A percentile compares a stretch with the other conserved stretches of the same genome.
Conservation (phyloP, 92 coral and sea anemone species). For the Nematostella vectensis region DNA sequence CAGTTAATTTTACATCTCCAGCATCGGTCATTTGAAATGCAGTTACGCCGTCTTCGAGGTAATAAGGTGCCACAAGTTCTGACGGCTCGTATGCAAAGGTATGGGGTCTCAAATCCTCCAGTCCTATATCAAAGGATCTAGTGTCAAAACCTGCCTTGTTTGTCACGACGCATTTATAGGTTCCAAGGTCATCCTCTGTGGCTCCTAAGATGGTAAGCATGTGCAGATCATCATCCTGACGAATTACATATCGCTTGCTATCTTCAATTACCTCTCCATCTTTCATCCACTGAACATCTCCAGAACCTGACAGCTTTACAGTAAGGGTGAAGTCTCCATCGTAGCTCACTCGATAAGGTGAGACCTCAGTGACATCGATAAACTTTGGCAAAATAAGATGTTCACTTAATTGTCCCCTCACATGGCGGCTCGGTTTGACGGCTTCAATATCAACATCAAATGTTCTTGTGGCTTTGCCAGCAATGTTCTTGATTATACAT, state of each 20-base stretch:
- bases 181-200: conserved; percentile 64
- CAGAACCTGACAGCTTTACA: conserved; percentile 62
- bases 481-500: conserved; percentile 83
- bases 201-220: conserved; percentile 59
- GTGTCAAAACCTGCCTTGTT: conserved; percentile 40
- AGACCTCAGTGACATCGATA: conserved; percentile 38
- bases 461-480: conserved; percentile 67
- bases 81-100: conserved; percentile 21
- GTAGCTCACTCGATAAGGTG: conserved; percentile 36
- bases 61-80: conserved; percentile 47
- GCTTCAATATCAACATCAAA: conserved; percentile 52
- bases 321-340: conserved; percentile 65
- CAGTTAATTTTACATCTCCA: conserved; percentile 54
- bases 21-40: conserved; percentile 51
- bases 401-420: conserved; percentile 23
- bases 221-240: conserved; percentile 56
- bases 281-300: conserved; percentile 62
- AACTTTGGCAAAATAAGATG: conserved; percentile 50
- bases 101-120: conserved; percentile 28
- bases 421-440: conserved; percentile 29
- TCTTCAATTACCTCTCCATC: conserved; percentile 53
- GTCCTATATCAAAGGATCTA: conserved; percentile 34
- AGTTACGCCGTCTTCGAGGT: conserved; percentile 30
- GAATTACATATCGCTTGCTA: conserved; percentile 52
- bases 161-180: conserved; percentile 75